Base-by-base conservation (phyloP, 2,888 invertebrate genomes). In the Drosophila testacea region DNA sequence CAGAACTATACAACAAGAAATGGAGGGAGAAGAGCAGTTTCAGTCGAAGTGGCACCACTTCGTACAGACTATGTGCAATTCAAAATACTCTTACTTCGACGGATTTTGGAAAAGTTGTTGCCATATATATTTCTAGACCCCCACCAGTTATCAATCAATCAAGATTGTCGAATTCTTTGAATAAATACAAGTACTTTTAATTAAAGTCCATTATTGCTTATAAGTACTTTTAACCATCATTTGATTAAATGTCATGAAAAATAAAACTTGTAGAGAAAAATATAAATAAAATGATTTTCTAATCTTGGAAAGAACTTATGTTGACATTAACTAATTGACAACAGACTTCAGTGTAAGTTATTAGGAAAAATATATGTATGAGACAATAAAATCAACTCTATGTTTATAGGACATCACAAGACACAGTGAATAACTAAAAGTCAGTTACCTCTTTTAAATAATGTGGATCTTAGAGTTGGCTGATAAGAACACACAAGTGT, bases 91-190 rank as follows among this genome's bases (percentile, higher is more conserved):
- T 52, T 11, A 22, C 22, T 16, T 6, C 27, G 36, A 16, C 28
- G 6, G 52, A 46, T 30, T 46, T 6, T 6, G 9, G 13, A 28
- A 28, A 9, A 3, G 16, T 13, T 30, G 10, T 28, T n/a, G 13
- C 36, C n/a, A 44, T 42, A 0, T 62, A 46, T 22, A 32, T 52
- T 16, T 62, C 61, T 1, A 36, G 52, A 30, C 44, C 61, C 0
- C 11, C 46, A 16, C 16, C 36, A 38, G 28, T 11, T 30, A 2
- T 54, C 9, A 30, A 28, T 32, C 7, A 9, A n/a, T 46, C 28
- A 44, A 52, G 13, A 6, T 28, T 6, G 48, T 1, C 11, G 13
- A 41, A 28, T 54, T 39, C 1, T 4, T 10, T 6, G 13, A 9
- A 27, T n/a, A 48, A 22, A 36, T 27, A 16, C 28, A 30, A 47